Percentiles rank a stretch among this genome's conserved stretches.
Evolutionary conservation across 2,113 vertebrate species (phyloP).

Genomic region (Macquaria australasica): DNA sequence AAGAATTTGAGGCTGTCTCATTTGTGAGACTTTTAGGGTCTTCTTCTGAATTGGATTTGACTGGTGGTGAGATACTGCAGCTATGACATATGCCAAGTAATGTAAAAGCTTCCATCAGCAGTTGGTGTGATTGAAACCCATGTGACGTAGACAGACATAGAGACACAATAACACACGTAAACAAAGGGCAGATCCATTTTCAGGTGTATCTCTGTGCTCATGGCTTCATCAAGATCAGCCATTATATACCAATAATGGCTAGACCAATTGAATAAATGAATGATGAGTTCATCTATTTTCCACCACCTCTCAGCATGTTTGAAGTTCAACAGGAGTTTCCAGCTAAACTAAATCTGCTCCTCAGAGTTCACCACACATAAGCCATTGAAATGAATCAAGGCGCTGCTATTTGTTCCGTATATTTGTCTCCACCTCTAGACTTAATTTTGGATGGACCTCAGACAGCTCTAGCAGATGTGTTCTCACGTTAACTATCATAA

Average conservation of each 20-base stretch:
- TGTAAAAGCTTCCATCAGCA: neutral
- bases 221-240: neutral
- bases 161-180: neutral
- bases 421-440: constrained; percentile 16
- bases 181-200: neutral
- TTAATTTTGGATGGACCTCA: constrained; percentile 50
- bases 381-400: constrained; percentile 41
- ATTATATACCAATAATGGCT: constrained; percentile 8
- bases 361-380: constrained; percentile 24
- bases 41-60: constrained; percentile 16
- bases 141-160: neutral
- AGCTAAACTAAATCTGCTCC: constrained; percentile 21
- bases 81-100: neutral
- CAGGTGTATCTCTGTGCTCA: neutral
- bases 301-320: constrained; percentile 23
- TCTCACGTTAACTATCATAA: constrained; percentile 43
- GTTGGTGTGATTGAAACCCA: neutral
- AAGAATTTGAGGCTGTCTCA: constrained; percentile 16
- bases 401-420: constrained; percentile 20
- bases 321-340: constrained; percentile 56
- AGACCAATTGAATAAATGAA: constrained; percentile 25
- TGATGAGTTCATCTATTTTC: constrained; percentile 52
- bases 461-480: constrained; percentile 36
- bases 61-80: constrained; percentile 13
- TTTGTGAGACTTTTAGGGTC: constrained; percentile 16